These are phyloP conservation scores for Dromaius novaehollandiae DNA, from an alignment of 2,113 vertebrate species.

Conservation along the genomic window DNA sequence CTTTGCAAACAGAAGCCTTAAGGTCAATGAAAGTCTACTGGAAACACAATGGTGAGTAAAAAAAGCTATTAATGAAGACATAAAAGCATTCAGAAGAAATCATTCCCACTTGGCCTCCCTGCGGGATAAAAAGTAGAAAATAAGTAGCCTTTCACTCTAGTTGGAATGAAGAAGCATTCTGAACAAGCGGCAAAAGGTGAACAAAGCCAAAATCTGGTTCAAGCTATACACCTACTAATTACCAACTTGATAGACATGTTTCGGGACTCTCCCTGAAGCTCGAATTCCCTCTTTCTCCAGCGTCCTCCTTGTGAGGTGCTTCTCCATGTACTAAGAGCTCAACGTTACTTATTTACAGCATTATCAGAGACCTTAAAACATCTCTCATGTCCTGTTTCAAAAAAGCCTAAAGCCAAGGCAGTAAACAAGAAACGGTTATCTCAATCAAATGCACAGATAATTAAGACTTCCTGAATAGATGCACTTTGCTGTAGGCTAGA, in stretches of 20 bases:
- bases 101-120: neutral
- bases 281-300: neutral
- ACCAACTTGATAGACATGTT: fast-evolving
- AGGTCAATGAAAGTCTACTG: neutral
- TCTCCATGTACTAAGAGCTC: neutral
- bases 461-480: neutral
- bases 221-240: neutral
- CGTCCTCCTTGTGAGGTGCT: neutral
- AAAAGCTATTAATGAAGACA: fast-evolving
- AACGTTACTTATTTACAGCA: neutral
- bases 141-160: neutral
- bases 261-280: neutral
- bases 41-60: neutral
- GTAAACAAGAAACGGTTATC: fast-evolving
- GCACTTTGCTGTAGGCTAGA: neutral
- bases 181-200: neutral
- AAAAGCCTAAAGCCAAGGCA: neutral
- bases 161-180: neutral
- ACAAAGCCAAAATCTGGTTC: neutral
- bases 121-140: neutral
- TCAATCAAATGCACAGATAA: neutral
- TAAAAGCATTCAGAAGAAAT: neutral
- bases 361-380: neutral
- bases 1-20: neutral
- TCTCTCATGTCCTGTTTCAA: neutral